phyloP scores from a whole-genome alignment of 2,888 invertebrate genomes.

The Phyllotreta striolata region DNA sequence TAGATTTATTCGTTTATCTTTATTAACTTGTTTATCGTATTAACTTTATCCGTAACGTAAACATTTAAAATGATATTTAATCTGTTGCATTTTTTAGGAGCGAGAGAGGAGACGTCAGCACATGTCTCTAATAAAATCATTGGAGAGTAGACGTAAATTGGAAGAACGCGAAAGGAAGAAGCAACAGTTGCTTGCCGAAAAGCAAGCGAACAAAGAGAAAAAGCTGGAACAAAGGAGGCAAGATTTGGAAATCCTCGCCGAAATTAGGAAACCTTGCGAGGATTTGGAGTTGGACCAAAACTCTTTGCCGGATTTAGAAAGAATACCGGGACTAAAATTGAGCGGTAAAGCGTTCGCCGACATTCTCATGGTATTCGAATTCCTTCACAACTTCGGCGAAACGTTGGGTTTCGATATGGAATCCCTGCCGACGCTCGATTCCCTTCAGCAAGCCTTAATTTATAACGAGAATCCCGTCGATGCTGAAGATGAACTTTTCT shows the following conservation, averaged over 20 bases:
- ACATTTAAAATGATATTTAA: too few species aligned
- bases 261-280: slow-evolving; percentile 87
- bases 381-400: slow-evolving; percentile 94
- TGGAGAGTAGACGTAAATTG: slow-evolving; percentile 86
- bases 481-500: slow-evolving; percentile 84
- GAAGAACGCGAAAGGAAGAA: slow-evolving; percentile 84
- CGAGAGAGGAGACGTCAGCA: slow-evolving; percentile 87
- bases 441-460: slow-evolving; percentile 84
- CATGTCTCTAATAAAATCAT: slow-evolving; percentile 84
- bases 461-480: slow-evolving; percentile 76
- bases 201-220: slow-evolving; percentile 84
- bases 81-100: slow-evolving; percentile 20
- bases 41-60: too few species aligned
- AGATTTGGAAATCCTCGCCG: slow-evolving; percentile 73
- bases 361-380: slow-evolving; percentile 94
- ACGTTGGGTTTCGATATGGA: slow-evolving; percentile 93
- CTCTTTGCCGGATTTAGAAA: slow-evolving; percentile 73
- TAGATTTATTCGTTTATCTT: too few species aligned
- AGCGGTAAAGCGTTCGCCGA: slow-evolving; percentile 92
- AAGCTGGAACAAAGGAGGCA: slow-evolving; percentile 76
- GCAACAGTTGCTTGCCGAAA: slow-evolving; percentile 82
- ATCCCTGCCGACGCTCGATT: slow-evolving; percentile 84
- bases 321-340: slow-evolving; percentile 73
- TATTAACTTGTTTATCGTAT: too few species aligned
- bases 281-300: slow-evolving; percentile 87